These are phyloP conservation scores for Euleptes europaea DNA, from an alignment of 2,113 vertebrate genomes.

Conservation along the genomic window DNA sequence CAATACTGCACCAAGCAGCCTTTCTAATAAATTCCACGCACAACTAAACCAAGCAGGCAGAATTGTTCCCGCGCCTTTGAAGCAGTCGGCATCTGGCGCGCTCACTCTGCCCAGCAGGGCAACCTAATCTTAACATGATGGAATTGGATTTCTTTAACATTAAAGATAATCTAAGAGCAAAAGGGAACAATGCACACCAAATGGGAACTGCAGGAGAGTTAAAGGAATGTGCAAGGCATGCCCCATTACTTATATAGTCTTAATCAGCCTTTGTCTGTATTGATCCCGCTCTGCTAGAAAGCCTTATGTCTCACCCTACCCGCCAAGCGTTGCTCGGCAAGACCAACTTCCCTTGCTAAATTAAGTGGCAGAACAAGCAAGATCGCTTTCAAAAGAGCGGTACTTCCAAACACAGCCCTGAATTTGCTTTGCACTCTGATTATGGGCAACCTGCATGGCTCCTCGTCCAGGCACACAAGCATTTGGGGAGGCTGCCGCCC, in stretches of 20 bases:
- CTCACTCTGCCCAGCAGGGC: slow-evolving; percentile 31
- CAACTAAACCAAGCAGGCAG: background rate
- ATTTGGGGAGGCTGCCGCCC: background rate
- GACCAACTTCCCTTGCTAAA: accelerated
- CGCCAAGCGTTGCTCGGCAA: accelerated
- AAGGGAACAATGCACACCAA: slow-evolving; percentile 24
- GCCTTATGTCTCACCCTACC: slow-evolving; percentile 15
- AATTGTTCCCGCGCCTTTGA: slow-evolving; percentile 1
- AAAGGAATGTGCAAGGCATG: background rate
- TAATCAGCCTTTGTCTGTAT: background rate
- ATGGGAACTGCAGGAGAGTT: background rate
- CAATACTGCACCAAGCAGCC: background rate
- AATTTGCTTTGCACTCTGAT: background rate
- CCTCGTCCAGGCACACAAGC: background rate
- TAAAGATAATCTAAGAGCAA: slow-evolving; percentile 18
- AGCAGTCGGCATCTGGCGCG: slow-evolving; percentile 39
- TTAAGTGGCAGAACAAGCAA: background rate
- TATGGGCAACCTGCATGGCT: background rate
- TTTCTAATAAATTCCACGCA: background rate
- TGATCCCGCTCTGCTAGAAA: background rate
- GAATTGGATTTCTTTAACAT: slow-evolving; percentile 34
- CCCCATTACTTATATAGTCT: accelerated
- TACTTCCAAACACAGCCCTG: background rate
- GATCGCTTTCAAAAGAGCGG: background rate
- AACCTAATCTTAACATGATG: slow-evolving; percentile 31